Evolutionary conservation across 2,888 invertebrate genomes (phyloP).

Genomic region (Volucella inflata): DNA sequence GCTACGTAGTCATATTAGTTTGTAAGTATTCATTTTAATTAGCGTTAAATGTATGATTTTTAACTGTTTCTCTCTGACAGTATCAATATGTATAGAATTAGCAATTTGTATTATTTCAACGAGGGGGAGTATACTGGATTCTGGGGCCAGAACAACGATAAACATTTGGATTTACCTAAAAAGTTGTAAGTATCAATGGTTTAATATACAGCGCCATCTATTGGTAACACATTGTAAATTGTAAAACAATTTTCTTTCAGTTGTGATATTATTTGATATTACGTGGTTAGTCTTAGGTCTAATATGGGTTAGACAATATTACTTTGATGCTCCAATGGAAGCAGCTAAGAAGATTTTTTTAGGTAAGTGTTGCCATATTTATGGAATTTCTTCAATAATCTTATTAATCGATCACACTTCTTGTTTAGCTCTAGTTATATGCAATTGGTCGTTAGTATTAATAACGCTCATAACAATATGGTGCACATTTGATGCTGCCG

Average conservation of each 20-base stretch:
- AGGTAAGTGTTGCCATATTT: conserved; percentile 85
- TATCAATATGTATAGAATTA: conserved; percentile 88
- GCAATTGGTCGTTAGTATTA: conserved; percentile 90
- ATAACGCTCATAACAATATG: conserved; percentile 91
- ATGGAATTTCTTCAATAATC: not conserved
- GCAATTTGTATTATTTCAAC: conserved; percentile 90
- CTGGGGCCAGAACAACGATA: conserved; percentile 89
- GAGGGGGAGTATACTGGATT: conserved; percentile 91
- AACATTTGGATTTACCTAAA: conserved; percentile 91
- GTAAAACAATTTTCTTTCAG: conserved; percentile 84
- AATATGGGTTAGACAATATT: conserved; percentile 89
- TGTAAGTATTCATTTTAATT: conserved; percentile 79
- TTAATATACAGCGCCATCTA: conserved; percentile 23
- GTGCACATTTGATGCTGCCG: conserved; percentile 95
- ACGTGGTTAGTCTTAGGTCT: conserved; percentile 90
- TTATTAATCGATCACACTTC: not conserved
- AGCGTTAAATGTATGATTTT: not conserved
- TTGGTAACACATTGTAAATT: not conserved
- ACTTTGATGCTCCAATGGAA: conserved; percentile 87
- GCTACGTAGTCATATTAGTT: conserved; percentile 83
- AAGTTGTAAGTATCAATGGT: conserved; percentile 86
- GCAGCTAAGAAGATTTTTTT: conserved; percentile 89
- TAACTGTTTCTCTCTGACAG: conserved; percentile 77
- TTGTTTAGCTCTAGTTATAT: conserved; percentile 88
- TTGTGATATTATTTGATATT: conserved; percentile 89